phyloP scores from a whole-genome alignment of 2,113 vertebrate species.

The Natator depressus region DNA sequence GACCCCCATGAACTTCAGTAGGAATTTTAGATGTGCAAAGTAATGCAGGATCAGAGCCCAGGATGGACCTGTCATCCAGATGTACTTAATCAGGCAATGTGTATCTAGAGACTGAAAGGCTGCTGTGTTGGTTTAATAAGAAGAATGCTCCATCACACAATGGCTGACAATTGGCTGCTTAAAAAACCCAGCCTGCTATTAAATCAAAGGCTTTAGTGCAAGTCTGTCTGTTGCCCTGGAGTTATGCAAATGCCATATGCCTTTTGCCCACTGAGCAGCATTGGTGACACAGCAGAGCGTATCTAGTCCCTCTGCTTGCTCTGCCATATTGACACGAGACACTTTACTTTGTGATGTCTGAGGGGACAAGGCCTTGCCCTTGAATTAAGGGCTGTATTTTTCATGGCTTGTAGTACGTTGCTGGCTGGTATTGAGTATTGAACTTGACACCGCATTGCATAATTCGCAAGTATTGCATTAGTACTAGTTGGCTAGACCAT shows the following conservation, averaged over 20 bases:
- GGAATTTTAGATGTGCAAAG: background rate
- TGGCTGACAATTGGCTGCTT: background rate
- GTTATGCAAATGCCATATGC: background rate
- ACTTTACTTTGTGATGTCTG: slow-evolving; percentile 36
- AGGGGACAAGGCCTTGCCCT: background rate
- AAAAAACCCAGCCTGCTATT: background rate
- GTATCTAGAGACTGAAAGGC: background rate
- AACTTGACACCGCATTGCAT: slow-evolving; percentile 52
- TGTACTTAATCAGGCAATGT: background rate
- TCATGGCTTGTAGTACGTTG: slow-evolving; percentile 20
- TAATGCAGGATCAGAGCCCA: no score
- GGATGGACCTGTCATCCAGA: background rate
- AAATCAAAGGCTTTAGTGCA: background rate
- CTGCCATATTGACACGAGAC: background rate
- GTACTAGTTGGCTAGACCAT: slow-evolving; percentile 43
- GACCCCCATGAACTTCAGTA: background rate
- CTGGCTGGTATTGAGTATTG: slow-evolving; percentile 4
- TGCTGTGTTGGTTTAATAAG: background rate
- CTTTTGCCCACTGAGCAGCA: background rate
- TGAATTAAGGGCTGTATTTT: slow-evolving; percentile 41
- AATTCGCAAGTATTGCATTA: slow-evolving; percentile 47
- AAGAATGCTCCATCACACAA: background rate
- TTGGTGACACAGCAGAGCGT: background rate
- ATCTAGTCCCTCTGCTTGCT: background rate
- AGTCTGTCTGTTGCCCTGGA: background rate